Conservation (phyloP, 2,113 vertebrate genomes). For the Esox niger region DNA sequence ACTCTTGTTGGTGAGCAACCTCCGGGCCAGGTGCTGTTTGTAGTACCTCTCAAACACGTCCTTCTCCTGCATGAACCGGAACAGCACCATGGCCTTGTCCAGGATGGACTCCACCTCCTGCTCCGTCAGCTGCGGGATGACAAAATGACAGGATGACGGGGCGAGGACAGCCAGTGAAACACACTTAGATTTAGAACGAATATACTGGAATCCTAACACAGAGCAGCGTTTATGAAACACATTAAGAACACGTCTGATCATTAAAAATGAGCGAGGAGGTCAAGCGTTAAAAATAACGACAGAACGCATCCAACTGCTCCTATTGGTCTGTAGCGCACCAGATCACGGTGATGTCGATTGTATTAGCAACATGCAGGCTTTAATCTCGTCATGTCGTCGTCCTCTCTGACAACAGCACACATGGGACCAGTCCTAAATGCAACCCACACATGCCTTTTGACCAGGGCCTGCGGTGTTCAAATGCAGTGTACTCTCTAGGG, state of each 20-base stretch:
- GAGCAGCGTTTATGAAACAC: too few species aligned
- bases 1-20: conserved; percentile 97
- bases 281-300: neutral
- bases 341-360: too few species aligned
- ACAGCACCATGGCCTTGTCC: conserved; percentile 99
- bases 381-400: too few species aligned
- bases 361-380: too few species aligned
- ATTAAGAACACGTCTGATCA: neutral
- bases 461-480: neutral
- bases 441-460: neutral
- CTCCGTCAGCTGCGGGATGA: conserved; percentile 87
- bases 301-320: too few species aligned
- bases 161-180: neutral
- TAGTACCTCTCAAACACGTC: conserved; percentile 99
- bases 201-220: too few species aligned
- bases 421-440: too few species aligned
- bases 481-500: neutral
- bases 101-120: conserved; percentile 99
- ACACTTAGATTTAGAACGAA: too few species aligned
- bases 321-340: too few species aligned
- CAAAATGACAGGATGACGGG: neutral
- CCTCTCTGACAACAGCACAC: too few species aligned
- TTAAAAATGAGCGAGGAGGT: neutral
- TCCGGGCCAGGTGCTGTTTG: conserved; percentile 95
- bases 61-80: conserved; percentile 99